Evolutionary conservation across 2,113 vertebrate species (phyloP).

Genomic region (Glaucomys volans): DNA sequence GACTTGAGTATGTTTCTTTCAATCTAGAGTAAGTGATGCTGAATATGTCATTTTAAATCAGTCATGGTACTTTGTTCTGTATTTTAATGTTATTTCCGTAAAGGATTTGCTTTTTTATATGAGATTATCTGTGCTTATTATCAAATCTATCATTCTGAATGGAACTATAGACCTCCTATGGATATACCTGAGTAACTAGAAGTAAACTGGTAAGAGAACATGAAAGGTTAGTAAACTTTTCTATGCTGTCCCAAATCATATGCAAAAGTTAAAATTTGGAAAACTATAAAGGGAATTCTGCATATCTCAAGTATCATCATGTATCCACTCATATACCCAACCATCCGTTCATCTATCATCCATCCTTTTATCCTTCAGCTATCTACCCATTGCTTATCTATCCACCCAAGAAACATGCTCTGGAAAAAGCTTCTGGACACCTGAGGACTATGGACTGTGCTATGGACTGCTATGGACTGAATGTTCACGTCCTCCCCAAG

Average conservation of each 20-base stretch:
- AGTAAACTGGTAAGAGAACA: neutral
- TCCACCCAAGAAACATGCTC: neutral
- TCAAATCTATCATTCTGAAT: neutral
- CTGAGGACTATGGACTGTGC: neutral
- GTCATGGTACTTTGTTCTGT: neutral
- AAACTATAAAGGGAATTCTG: neutral
- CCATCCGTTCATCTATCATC: neutral
- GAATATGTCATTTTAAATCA: conserved; percentile 48
- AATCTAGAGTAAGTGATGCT: neutral
- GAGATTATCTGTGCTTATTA: neutral
- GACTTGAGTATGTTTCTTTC: conserved; percentile 16
- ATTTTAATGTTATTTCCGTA: conserved; percentile 16
- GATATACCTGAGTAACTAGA: neutral
- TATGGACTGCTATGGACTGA: neutral
- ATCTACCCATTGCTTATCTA: neutral
- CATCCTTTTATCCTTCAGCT: neutral
- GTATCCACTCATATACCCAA: neutral
- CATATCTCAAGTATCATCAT: neutral
- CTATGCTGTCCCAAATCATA: neutral
- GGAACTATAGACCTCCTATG: neutral
- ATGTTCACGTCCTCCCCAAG: no score
- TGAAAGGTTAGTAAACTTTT: neutral
- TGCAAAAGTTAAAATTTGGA: neutral
- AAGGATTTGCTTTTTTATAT: conserved; percentile 4
- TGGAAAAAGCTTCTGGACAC: neutral